Percentiles rank a stretch among this genome's conserved stretches.
phyloP scores from a whole-genome alignment of 2,888 invertebrate species.

The Pachycephus smyrnensis region DNA sequence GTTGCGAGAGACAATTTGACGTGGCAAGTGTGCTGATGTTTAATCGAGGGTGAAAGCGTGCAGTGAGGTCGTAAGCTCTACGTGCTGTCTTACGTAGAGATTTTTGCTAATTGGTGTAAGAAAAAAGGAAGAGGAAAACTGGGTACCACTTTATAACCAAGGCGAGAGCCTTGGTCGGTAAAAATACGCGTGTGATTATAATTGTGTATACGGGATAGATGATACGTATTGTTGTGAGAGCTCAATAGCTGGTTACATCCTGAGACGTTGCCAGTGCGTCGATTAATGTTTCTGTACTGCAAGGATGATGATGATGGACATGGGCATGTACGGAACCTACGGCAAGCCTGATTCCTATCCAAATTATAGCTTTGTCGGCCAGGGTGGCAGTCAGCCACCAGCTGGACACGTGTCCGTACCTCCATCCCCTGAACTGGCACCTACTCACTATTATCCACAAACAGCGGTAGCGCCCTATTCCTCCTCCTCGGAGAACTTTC shows the following conservation, averaged over 20 bases:
- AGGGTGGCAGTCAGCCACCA: conserved; percentile 59
- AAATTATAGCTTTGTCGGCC: conserved; percentile 55
- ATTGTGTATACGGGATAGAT: neutral
- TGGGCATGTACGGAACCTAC: conserved; percentile 79
- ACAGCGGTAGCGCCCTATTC: conserved; percentile 62
- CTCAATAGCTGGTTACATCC: neutral
- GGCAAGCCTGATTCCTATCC: conserved; percentile 64
- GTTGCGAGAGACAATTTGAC: neutral
- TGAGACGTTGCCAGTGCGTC: conserved; percentile 21
- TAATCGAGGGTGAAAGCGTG: neutral
- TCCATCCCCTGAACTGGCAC: conserved; percentile 59
- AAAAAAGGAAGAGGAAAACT: neutral
- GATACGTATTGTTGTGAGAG: neutral
- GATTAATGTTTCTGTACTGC: conserved; percentile 55
- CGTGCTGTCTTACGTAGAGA: neutral
- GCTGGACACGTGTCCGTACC: conserved; percentile 71
- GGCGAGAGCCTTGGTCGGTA: neutral
- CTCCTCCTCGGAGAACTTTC: conserved; percentile 62
- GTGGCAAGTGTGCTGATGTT: neutral
- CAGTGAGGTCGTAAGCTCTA: neutral
- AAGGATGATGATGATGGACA: conserved; percentile 84
- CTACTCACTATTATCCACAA: conserved; percentile 60
- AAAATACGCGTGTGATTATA: neutral
- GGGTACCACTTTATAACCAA: neutral
- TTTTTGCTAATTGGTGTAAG: neutral